A percentile compares a stretch with the other conserved stretches of the same genome.
Conservation (phyloP, 2,797 vertebrate species). For the Karalla daura region DNA sequence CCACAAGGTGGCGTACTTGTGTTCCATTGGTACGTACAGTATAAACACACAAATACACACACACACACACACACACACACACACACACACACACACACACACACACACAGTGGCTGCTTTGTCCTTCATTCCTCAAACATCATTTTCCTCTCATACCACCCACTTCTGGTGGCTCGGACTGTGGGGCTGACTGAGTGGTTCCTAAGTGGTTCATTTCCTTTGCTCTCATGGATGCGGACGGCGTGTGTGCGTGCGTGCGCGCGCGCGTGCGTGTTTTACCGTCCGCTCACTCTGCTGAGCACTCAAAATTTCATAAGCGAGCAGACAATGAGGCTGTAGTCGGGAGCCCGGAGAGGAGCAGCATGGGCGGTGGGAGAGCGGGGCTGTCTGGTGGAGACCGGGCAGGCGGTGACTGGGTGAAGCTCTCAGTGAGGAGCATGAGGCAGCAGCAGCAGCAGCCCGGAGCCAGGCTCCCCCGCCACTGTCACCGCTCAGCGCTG, state of each 20-base stretch:
- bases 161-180: slow-evolving; percentile 70
- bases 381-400: slow-evolving; percentile 62
- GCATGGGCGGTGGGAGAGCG: slow-evolving; percentile 24
- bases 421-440: slow-evolving; percentile 62
- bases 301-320: slow-evolving; percentile 66
- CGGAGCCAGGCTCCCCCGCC: too few species aligned
- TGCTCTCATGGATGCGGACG: slow-evolving; percentile 52
- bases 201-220: slow-evolving; percentile 76
- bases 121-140: slow-evolving; percentile 69
- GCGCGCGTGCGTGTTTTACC: slow-evolving; percentile 46
- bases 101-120: slow-evolving; percentile 41
- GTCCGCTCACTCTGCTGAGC: slow-evolving; percentile 60
- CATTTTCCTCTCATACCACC: slow-evolving; percentile 72
- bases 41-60: too few species aligned
- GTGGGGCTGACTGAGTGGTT: slow-evolving; percentile 73
- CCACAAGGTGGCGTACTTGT: slow-evolving; percentile 75
- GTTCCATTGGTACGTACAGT: slow-evolving; percentile 28
- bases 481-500: too few species aligned
- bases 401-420: slow-evolving; percentile 60
- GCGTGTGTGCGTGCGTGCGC: slow-evolving; percentile 32
- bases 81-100: slow-evolving; percentile 20
- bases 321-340: slow-evolving; percentile 65
- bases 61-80: slow-evolving; percentile 9
- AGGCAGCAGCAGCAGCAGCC: slow-evolving; percentile 52
- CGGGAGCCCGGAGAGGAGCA: slow-evolving; percentile 33